Evolutionary conservation across 1,140 invertebrate species (phyloP), one percentile per base, ranked within the genome.

Genomic region (Drosophila kikkawai): DNA sequence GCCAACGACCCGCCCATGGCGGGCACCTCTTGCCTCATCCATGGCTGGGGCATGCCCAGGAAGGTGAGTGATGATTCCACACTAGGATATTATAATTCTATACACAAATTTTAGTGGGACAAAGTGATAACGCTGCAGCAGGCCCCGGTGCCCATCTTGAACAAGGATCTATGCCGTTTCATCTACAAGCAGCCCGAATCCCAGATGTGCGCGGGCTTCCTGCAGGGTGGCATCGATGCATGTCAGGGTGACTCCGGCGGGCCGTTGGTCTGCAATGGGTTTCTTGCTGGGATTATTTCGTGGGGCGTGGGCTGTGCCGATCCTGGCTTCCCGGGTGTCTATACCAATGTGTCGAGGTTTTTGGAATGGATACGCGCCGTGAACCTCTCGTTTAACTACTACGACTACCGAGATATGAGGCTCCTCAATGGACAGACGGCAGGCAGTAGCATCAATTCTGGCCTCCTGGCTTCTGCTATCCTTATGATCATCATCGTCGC

Each of bases 301-400:
- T 97, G 96, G 95, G 96, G 96, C 39, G 94, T 94, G 44, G 94
- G 94, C 7, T 97, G 96, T 82, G 96, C 94, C 4, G 80, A 93
- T 51, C 93, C 95, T 0, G 70, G 79, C 5, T 94, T 94, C 76
- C 96, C 96, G 0, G 96, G 96, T 17, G 95, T 97, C 50, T 97
- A 96, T 84, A 95, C 95, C 0, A 94, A 96, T 45, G 94, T 97
- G 7, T 82, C 94, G 0, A 84, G 93, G 39, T 95, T 95, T 64
- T 90, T 93, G 1, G 77, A 92, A 17, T 97, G 95, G 95, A 95
- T 95, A 15, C 37, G 32, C 2, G 3, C 1, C 2, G 11, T 19
- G 4, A 78, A 78, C 22, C 4, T 22, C 1, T 41, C 75, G 7
- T 44, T 78, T 19, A 64, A 78, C 39, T 78, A 78, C 19, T 12